Evolutionary conservation across 2,113 vertebrate genomes (phyloP), one percentile per base, ranked within the genome.

Genomic region (Sardina pilchardus): DNA sequence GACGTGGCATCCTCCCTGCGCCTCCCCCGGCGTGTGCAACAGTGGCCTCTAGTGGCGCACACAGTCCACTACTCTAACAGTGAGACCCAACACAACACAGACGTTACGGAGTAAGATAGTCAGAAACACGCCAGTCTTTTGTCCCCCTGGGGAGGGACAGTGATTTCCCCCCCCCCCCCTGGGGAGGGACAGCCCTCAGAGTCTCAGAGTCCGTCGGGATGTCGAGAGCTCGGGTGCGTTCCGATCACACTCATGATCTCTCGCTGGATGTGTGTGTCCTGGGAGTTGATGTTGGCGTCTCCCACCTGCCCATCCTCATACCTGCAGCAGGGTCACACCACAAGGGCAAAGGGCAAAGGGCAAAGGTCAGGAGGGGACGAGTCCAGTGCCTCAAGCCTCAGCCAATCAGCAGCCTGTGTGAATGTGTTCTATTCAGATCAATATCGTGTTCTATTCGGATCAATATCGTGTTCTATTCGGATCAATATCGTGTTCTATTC

Each of bases 281-380:
- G 97, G 93, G 98, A 98, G 95, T 99, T 96, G 94, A 99, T 97
- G 93, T 98, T 95, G 92, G 97, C 96, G 0, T 99, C 97, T 92
- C 98, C 98, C 88, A 99, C 97, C 91, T 97, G 97, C 86, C 98
- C 97, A 0, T 99, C 97, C 92, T 99, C 97, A 14, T 99, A 99
- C 93, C 97, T 99, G 94, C 84, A 85, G 89, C 48, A 92, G 80
- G 85, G 19, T 81, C 88, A 90, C 47, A 36, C 19, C 85, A 67
- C 59, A n/a, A n/a, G n/a, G n/a, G n/a, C n/a, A n/a, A n/a, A n/a
- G n/a, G n/a, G n/a, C n/a, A n/a, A n/a, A n/a, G n/a, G n/a, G n/a
- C n/a, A 71, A 8, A n/a, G 39, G 39, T 42, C 39, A 42, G 39
- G 39, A 42, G 39, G 39, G 39, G 39, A 42, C 39, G 1, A 42